Conservation (phyloP, 2,888 invertebrate species). For the Ichneumon xanthorius region DNA sequence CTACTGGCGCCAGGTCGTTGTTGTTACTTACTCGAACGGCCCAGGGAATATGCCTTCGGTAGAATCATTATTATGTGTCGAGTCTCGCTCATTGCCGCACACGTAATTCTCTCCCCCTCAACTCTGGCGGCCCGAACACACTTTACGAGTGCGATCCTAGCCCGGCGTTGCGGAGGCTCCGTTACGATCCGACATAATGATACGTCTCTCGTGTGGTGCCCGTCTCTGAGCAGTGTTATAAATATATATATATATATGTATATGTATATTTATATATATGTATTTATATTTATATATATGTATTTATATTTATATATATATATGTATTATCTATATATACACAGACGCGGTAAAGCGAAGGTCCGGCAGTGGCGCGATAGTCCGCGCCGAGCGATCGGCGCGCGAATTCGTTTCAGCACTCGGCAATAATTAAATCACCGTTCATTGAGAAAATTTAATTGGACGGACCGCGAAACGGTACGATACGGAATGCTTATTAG, state of each 20-base stretch:
- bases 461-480: background rate
- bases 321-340: background rate
- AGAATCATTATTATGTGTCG: slow-evolving; percentile 40
- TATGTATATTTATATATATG: background rate
- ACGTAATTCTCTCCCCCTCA: slow-evolving; percentile 53
- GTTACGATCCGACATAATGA: slow-evolving; percentile 65
- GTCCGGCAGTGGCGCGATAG: background rate
- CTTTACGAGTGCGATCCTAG: slow-evolving; percentile 24
- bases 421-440: slow-evolving; percentile 27
- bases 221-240: slow-evolving; percentile 7
- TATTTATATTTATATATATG: background rate
- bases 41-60: slow-evolving; percentile 19
- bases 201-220: slow-evolving; percentile 55
- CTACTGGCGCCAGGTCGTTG: slow-evolving; percentile 63
- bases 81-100: slow-evolving; percentile 56
- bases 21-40: slow-evolving; percentile 54
- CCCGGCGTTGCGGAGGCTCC: slow-evolving; percentile 35
- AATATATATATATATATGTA: background rate
- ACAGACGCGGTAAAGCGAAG: background rate
- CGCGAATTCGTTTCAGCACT: slow-evolving; percentile 25
- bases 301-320: background rate
- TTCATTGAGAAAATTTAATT: slow-evolving; percentile 47
- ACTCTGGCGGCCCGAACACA: slow-evolving; percentile 23
- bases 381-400: background rate
- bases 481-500: slow-evolving; percentile 31